phyloP scores from a whole-genome alignment of 2,797 vertebrate species.

The Sebastes diaconus region DNA sequence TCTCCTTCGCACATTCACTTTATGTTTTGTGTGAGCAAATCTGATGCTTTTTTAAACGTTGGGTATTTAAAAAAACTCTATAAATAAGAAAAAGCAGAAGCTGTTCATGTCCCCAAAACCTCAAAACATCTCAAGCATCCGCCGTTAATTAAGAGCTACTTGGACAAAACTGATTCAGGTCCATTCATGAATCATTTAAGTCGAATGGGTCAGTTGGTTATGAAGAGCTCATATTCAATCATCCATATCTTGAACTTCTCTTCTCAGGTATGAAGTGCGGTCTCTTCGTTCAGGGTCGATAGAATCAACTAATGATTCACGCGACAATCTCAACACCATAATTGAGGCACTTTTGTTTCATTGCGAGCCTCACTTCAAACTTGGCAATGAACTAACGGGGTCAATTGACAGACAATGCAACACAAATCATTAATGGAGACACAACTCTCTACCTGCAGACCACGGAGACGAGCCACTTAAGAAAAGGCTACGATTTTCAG shows the following conservation, averaged over 20 bases:
- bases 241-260: not conserved
- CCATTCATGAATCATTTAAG: not conserved
- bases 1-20: no score
- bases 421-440: slow-evolving; percentile 2
- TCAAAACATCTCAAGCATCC: not conserved
- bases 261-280: not conserved
- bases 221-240: not conserved
- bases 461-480: not conserved
- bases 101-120: no score
- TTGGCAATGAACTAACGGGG: slow-evolving; percentile 31
- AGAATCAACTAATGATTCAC: slow-evolving; percentile 15
- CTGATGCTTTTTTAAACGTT: no score
- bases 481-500: not conserved
- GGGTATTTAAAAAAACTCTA: no score
- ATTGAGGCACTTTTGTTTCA: not conserved
- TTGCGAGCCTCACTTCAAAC: not conserved
- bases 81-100: no score
- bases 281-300: slow-evolving; percentile 4
- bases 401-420: not conserved
- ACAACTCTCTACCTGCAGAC: not conserved
- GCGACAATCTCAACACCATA: not conserved
- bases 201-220: not conserved
- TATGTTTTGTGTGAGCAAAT: no score
- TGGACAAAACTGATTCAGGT: not conserved
- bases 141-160: not conserved